These are phyloP conservation scores for Pollenia griseotomentosa DNA, from an alignment of 2,888 invertebrate genomes.

Conservation along the genomic window DNA sequence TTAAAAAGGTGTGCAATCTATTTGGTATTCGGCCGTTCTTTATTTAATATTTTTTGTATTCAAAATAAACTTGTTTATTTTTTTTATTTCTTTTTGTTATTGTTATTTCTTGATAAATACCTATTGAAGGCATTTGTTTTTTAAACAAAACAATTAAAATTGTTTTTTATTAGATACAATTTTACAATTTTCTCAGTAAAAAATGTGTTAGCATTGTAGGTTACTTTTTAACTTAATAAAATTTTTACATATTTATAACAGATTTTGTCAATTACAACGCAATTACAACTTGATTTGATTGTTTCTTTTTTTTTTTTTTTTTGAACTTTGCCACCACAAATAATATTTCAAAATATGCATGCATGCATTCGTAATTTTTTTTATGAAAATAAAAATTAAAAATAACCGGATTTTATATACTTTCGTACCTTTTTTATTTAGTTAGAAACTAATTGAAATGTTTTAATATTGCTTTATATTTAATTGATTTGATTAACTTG, in stretches of 20 bases:
- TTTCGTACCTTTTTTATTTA: slow-evolving; percentile 16
- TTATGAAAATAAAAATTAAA: not conserved
- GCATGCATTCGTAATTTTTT: not conserved
- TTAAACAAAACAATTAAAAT: too few species aligned
- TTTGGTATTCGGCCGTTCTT: too few species aligned
- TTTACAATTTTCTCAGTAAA: too few species aligned
- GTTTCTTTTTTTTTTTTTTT: not conserved
- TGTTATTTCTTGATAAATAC: too few species aligned
- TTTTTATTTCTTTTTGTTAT: too few species aligned
- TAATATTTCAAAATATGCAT: not conserved
- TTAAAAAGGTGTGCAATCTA: too few species aligned
- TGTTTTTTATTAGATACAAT: too few species aligned
- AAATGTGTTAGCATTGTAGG: too few species aligned
- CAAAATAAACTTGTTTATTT: too few species aligned
- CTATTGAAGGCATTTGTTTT: too few species aligned
- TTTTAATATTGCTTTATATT: not conserved
- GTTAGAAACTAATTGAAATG: not conserved
- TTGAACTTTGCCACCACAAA: slow-evolving; percentile 47
- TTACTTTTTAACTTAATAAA: not conserved
- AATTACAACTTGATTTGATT: slow-evolving; percentile 18
- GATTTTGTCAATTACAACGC: slow-evolving; percentile 32
- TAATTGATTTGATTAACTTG: not conserved
- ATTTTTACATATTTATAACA: not conserved
- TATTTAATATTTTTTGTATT: too few species aligned
- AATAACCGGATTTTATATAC: not conserved